Conservation (phyloP, 1,140 invertebrate genomes). For the Drosophila santomea region DNA sequence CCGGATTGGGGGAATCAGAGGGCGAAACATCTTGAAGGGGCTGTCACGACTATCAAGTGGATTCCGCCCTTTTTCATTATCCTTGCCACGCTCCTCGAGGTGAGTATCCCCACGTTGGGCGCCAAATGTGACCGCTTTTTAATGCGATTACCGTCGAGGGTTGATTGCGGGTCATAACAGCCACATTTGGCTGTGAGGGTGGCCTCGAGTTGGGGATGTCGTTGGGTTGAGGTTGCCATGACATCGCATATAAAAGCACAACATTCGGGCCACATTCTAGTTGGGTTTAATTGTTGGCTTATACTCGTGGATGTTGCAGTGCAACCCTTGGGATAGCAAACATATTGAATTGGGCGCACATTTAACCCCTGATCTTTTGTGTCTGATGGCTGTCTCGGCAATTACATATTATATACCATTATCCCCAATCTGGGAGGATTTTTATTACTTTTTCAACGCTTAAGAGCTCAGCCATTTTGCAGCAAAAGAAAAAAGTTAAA, state of each 20-base stretch:
- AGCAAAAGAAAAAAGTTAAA: no score
- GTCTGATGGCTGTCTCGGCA: slow-evolving; percentile 9
- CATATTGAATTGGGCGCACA: slow-evolving; percentile 11
- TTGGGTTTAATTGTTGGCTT: slow-evolving; percentile 58
- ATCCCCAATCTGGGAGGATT: background rate
- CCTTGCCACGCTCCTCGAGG: slow-evolving; percentile 93
- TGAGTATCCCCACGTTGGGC: slow-evolving; percentile 85
- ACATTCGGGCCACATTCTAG: slow-evolving; percentile 49
- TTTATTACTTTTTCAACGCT: slow-evolving; percentile 1
- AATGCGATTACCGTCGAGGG: slow-evolving; percentile 67
- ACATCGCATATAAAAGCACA: slow-evolving; percentile 55
- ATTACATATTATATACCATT: slow-evolving; percentile 18
- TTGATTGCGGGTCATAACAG: slow-evolving; percentile 63
- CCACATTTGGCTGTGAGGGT: slow-evolving; percentile 13
- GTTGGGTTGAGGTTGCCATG: slow-evolving; percentile 58
- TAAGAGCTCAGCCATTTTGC: no score
- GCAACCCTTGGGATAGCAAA: slow-evolving; percentile 30
- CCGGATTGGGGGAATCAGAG: slow-evolving; percentile 20
- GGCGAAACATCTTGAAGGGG: slow-evolving; percentile 15
- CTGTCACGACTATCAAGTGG: slow-evolving; percentile 81
- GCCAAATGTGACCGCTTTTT: slow-evolving; percentile 46
- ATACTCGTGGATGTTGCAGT: background rate
- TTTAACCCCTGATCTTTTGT: slow-evolving; percentile 20
- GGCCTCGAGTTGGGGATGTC: background rate
- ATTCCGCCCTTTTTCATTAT: slow-evolving; percentile 95